Percentiles rank a stretch among this genome's conserved stretches.
Evolutionary conservation across 2,797 vertebrate species (phyloP).

Genomic region (Halcyon smyrnensis): DNA sequence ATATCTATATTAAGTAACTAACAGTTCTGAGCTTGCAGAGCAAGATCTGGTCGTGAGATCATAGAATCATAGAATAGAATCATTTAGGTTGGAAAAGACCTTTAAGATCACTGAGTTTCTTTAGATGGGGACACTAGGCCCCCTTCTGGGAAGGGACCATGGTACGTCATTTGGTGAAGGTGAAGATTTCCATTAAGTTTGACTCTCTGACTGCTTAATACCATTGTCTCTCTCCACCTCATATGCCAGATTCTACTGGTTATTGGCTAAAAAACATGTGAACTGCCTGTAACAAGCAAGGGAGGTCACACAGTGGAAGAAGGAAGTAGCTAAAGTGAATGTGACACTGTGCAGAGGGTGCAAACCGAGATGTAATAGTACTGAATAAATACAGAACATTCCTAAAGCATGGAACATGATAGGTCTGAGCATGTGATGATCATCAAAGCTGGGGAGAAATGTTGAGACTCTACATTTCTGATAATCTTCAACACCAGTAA

Average conservation of each 20-base stretch:
- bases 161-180: not conserved
- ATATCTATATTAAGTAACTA: not conserved
- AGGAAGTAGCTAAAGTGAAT: not conserved
- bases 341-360: not conserved
- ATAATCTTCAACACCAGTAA: not conserved
- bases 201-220: not conserved
- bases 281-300: not conserved
- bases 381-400: not conserved
- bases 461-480: not conserved
- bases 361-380: not conserved
- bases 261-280: not conserved
- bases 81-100: not conserved
- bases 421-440: not conserved
- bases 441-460: not conserved
- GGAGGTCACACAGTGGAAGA: not conserved
- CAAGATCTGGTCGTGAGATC: not conserved
- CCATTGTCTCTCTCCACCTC: not conserved
- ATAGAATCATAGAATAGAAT: not conserved
- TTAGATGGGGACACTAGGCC: not conserved
- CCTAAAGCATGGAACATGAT: not conserved
- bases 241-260: not conserved
- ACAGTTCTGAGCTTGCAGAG: not conserved
- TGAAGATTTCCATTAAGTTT: not conserved
- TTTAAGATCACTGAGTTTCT: accelerated
- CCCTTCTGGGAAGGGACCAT: not conserved